Percentiles rank a stretch among this genome's conserved stretches.
These are phyloP conservation scores for Ennomos quercinarius DNA, from an alignment of 2,888 invertebrate genomes.

Conservation along the genomic window DNA sequence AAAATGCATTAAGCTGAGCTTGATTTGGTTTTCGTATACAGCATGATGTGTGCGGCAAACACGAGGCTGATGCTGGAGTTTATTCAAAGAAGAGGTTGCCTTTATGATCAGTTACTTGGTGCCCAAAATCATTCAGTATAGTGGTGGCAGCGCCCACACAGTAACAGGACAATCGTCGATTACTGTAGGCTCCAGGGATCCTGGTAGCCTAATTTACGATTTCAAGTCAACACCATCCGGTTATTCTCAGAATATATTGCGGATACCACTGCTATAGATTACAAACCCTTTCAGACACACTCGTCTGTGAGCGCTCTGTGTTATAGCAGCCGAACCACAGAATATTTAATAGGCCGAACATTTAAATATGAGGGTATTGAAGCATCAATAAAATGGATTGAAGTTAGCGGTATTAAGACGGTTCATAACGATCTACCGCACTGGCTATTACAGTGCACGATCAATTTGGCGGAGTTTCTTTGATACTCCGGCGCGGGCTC, in stretches of 20 bases:
- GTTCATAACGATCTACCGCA: conserved; percentile 51
- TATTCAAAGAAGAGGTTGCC: not conserved
- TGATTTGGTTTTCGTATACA: not conserved
- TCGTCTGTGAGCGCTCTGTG: not conserved
- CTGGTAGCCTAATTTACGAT: conserved; percentile 59
- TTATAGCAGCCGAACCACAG: conserved; percentile 22
- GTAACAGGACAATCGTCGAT: conserved; percentile 74
- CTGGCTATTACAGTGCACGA: conserved; percentile 60
- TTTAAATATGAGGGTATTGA: conserved; percentile 29
- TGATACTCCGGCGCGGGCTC: conserved; percentile 59
- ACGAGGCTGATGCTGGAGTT: not conserved
- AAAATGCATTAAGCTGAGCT: conserved; percentile 22
- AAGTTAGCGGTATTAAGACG: conserved; percentile 32
- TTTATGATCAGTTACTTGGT: conserved; percentile 6
- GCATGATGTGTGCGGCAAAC: conserved; percentile 4
- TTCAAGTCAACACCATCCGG: conserved; percentile 25
- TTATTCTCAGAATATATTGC: conserved; percentile 40
- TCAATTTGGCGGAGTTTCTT: conserved; percentile 68
- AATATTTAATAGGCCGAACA: conserved; percentile 20
- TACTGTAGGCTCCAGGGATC: conserved; percentile 59
- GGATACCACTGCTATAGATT: conserved; percentile 25
- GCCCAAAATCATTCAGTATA: conserved; percentile 17
- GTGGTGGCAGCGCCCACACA: conserved; percentile 37
- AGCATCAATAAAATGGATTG: conserved; percentile 32
- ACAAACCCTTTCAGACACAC: conserved; percentile 18